Evolutionary conservation across 2,113 vertebrate species (phyloP), one percentile per base, ranked within the genome.

Genomic region (Arenaria interpres): DNA sequence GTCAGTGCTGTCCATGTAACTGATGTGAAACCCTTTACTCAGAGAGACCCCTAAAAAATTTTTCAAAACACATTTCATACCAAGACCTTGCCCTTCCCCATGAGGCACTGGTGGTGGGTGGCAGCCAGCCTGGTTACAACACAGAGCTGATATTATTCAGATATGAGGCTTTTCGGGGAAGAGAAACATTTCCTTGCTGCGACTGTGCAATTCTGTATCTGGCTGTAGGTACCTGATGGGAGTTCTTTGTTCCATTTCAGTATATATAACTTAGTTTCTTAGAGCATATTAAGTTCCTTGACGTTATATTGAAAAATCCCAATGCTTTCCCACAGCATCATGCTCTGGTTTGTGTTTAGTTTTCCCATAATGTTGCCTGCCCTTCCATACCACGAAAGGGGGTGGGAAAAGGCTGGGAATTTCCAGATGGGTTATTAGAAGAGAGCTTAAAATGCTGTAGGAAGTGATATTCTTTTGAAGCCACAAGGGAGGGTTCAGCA

Each of bases 31-130:
- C 33, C 9, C 39, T 57, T 59, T 10, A 4, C 57, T 54, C 7
- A 6, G 12, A 35, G 20, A 46, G 46, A 46, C 28, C 5, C 1
- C 1, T 17, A 16, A 23, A 23, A 10, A 7, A 2, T 56, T 53
- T 77, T 93, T 75, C 28, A 41, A 28, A 75, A 45, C 32, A 7
- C 7, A 0, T 32, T 89, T 63, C 3, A 2, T 11, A 17, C 6
- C 16, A 46, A 62, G 62, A 37, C 25, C 18, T 54, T 71, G 17
- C 20, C n/a, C 32, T 63, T 14, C 32, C 12, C 15, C 4, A 15
- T 32, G 71, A 24, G 45, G 12, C n/a, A 9, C n/a, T 30, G 56
- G 56, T 41, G n/a, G 27, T n/a, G 51, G 6, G 23, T 57, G 57
- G 45, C 45, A 88, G 21, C 56, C 57, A 19, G 15, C 20, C 35